Conservation (phyloP, 1,140 invertebrate genomes). For the Brachionus angularis region DNA sequence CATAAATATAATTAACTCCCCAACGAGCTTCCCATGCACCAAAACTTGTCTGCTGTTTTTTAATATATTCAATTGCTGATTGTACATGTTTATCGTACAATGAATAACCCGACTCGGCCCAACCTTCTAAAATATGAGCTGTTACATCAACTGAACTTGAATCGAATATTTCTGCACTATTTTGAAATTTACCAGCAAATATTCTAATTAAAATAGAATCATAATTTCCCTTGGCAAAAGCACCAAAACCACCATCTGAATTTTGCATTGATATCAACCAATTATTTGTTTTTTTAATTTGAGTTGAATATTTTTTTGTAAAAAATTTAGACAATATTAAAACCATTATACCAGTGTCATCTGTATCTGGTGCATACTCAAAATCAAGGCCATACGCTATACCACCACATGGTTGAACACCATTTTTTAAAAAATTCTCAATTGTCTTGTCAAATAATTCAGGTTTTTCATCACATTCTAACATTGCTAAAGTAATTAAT, state of each 20-base stretch:
- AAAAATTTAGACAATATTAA: slow-evolving; percentile 36
- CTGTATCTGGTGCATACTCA: slow-evolving; percentile 41
- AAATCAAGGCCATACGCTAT: slow-evolving; percentile 36
- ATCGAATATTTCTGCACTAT: slow-evolving; percentile 40
- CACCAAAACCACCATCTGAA: slow-evolving; percentile 34
- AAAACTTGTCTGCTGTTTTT: slow-evolving; percentile 34
- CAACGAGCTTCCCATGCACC: slow-evolving; percentile 39
- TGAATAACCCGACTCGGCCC: slow-evolving; percentile 32
- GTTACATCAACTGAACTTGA: slow-evolving; percentile 42
- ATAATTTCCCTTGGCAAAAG: slow-evolving; percentile 36
- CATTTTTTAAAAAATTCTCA: slow-evolving; percentile 27
- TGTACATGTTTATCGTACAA: slow-evolving; percentile 18
- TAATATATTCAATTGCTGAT: slow-evolving; percentile 34
- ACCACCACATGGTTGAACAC: slow-evolving; percentile 3
- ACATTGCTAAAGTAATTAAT: neutral
- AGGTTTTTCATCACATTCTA: slow-evolving; percentile 15
- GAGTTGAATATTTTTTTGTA: neutral
- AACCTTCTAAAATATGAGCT: slow-evolving; percentile 37
- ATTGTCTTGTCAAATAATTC: neutral
- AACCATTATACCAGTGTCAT: slow-evolving; percentile 34
- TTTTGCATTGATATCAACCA: slow-evolving; percentile 43
- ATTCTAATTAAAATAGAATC: slow-evolving; percentile 17
- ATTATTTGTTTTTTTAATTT: slow-evolving; percentile 14
- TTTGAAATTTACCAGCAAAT: slow-evolving; percentile 42
- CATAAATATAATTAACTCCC: slow-evolving; percentile 40